Evolutionary conservation across 2,888 invertebrate genomes (phyloP).

Genomic region (Tinea semifulvella): DNA sequence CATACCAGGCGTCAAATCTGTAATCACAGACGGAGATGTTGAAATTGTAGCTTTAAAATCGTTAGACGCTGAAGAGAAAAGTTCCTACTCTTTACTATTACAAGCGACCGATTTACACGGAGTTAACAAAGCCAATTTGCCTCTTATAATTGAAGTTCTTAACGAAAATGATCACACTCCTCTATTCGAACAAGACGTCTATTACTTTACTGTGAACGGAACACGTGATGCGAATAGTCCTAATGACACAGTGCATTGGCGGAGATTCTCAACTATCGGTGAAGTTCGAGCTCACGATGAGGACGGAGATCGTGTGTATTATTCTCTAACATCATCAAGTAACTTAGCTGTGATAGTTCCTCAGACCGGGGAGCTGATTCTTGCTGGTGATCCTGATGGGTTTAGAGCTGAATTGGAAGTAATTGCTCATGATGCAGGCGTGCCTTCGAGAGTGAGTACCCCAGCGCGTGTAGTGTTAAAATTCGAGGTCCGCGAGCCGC

Average conservation of each 20-base stretch:
- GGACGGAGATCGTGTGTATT: slow-evolving; percentile 93
- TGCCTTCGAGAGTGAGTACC: slow-evolving; percentile 75
- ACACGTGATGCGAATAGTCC: slow-evolving; percentile 64
- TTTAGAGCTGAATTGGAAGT: slow-evolving; percentile 76
- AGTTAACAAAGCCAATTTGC: slow-evolving; percentile 83
- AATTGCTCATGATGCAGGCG: slow-evolving; percentile 83
- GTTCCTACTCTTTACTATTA: slow-evolving; percentile 77
- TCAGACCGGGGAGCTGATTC: slow-evolving; percentile 88
- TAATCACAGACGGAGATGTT: slow-evolving; percentile 71
- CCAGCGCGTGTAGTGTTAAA: slow-evolving; percentile 82
- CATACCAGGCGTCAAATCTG: slow-evolving; percentile 56
- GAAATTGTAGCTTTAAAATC: slow-evolving; percentile 78
- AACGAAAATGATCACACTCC: slow-evolving; percentile 96
- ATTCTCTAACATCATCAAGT: slow-evolving; percentile 81
- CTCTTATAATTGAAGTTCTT: slow-evolving; percentile 76
- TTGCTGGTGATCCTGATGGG: slow-evolving; percentile 80
- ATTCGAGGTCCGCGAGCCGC: slow-evolving; percentile 69
- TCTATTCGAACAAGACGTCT: slow-evolving; percentile 79
- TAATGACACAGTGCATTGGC: slow-evolving; percentile 73
- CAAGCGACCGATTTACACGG: slow-evolving; percentile 83
- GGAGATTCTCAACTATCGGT: slow-evolving; percentile 84
- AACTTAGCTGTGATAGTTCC: slow-evolving; percentile 90
- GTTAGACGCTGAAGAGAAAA: slow-evolving; percentile 80
- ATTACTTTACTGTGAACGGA: slow-evolving; percentile 79
- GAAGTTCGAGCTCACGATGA: slow-evolving; percentile 87